Conservation (phyloP, 1,140 invertebrate genomes). For the Stegodyphus dumicola region DNA sequence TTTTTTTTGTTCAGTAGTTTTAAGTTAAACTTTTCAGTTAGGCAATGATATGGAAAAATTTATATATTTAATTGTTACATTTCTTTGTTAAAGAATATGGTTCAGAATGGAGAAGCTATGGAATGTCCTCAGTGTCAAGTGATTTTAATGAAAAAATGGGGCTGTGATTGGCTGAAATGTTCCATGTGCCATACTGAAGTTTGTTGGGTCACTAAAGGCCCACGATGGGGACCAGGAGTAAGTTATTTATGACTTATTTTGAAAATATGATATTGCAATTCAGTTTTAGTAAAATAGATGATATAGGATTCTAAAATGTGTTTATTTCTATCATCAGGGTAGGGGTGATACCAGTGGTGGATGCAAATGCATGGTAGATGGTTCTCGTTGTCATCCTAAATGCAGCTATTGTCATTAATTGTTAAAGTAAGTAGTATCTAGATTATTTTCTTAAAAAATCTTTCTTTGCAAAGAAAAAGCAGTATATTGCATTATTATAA, state of each 20-base stretch:
- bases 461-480: neutral
- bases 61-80: neutral
- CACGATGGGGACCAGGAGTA: slow-evolving; percentile 85
- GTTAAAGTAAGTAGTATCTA: neutral
- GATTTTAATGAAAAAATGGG: slow-evolving; percentile 93
- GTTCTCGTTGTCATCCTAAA: slow-evolving; percentile 84
- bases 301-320: neutral
- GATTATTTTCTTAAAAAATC: neutral
- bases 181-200: slow-evolving; percentile 95
- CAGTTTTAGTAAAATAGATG: neutral
- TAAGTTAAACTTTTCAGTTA: no score
- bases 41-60: neutral
- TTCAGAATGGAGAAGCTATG: slow-evolving; percentile 85
- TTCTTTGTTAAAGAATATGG: slow-evolving; percentile 76
- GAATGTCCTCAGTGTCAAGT: slow-evolving; percentile 85
- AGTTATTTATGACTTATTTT: slow-evolving; percentile 54
- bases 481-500: neutral
- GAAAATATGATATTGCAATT: neutral
- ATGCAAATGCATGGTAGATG: slow-evolving; percentile 86
- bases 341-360: slow-evolving; percentile 86
- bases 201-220: slow-evolving; percentile 91
- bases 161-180: slow-evolving; percentile 94
- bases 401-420: slow-evolving; percentile 89
- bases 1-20: no score
- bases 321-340: slow-evolving; percentile 72